These are phyloP conservation scores for Hesperophylax magnus DNA, from an alignment of 1,140 invertebrate genomes.

Conservation along the genomic window DNA sequence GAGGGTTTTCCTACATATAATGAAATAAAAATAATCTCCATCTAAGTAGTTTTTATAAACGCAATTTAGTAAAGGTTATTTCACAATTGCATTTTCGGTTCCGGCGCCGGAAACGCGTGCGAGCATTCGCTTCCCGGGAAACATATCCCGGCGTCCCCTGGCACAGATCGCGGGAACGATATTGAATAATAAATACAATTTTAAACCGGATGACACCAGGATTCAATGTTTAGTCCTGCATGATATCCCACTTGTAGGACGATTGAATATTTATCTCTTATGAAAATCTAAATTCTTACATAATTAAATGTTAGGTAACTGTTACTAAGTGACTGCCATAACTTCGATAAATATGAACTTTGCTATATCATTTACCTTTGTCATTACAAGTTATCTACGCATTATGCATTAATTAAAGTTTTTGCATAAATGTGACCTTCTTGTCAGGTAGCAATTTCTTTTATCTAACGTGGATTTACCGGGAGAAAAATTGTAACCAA, in stretches of 20 bases:
- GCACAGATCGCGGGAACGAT: slow-evolving; percentile 13
- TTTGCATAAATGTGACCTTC: too few relatives aligned
- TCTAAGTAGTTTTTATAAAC: background rate
- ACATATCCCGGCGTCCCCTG: slow-evolving; percentile 9
- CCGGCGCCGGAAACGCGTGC: background rate
- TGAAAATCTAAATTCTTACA: too few relatives aligned
- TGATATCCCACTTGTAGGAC: slow-evolving; percentile 23
- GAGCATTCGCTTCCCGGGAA: slow-evolving; percentile 7
- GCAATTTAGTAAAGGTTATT: background rate
- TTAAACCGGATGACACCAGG: slow-evolving; percentile 20
- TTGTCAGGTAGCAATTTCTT: too few relatives aligned
- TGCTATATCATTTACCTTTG: too few relatives aligned
- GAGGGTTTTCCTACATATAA: background rate
- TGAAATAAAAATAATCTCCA: background rate
- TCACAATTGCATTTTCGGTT: slow-evolving; percentile 1
- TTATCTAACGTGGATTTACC: too few relatives aligned
- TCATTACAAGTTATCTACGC: too few relatives aligned
- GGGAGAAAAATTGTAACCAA: too few relatives aligned
- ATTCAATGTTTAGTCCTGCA: slow-evolving; percentile 25
- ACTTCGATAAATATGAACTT: too few relatives aligned
- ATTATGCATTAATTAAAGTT: too few relatives aligned
- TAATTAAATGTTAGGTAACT: too few relatives aligned
- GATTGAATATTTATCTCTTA: background rate
- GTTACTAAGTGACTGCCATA: too few relatives aligned
- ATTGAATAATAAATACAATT: slow-evolving; percentile 42